Evolutionary conservation across 2,797 vertebrate genomes (phyloP), one percentile per base, ranked within the genome.

Genomic region (Cyclopterus lumpus): DNA sequence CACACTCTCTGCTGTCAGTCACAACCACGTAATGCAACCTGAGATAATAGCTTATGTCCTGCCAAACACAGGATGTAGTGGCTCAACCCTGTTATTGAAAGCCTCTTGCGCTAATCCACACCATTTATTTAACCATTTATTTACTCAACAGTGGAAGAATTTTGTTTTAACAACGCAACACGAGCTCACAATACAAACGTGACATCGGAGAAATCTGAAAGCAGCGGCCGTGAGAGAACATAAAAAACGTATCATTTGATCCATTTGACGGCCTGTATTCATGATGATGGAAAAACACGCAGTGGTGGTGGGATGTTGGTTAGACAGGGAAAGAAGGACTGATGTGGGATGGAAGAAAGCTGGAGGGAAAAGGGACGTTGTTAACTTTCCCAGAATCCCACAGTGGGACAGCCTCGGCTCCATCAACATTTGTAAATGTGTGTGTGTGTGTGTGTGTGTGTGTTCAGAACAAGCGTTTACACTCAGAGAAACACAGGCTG

Each of bases 401-500:
- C 42, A 71, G 64, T 36, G 81, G 86, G 72, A 85, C 85, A 78
- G 62, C 79, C 64, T 14, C 42, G 15, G 79, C 82, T 90, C 89
- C 79, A 83, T 91, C 82, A 86, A 85, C 86, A 86, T 81, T 84
- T 65, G 59, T 68, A 20, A 72, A 65, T 75, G 71, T 66, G 79
- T 49, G 59, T 74, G 51, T 70, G 26, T 2, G 20, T 59, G 71
- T 82, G 85, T 82, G 67, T 81, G 51, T 74, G 67, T 80, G 64
- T 83, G 66, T 76, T 80, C 44, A 57, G 32, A n/a, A 20, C 57
- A 38, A 32, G 58, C 71, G 83, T 91, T 91, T 92, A 87, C 86
- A 83, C 70, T 74, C 46, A 68, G 49, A 67, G 73, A 81, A 82
- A 83, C 71, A 64, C 75, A 59, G 70, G 73, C 71, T 75, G 75